These are phyloP conservation scores for Rhabdomys dilectus DNA, from an alignment of 2,113 vertebrate species.

Conservation along the genomic window DNA sequence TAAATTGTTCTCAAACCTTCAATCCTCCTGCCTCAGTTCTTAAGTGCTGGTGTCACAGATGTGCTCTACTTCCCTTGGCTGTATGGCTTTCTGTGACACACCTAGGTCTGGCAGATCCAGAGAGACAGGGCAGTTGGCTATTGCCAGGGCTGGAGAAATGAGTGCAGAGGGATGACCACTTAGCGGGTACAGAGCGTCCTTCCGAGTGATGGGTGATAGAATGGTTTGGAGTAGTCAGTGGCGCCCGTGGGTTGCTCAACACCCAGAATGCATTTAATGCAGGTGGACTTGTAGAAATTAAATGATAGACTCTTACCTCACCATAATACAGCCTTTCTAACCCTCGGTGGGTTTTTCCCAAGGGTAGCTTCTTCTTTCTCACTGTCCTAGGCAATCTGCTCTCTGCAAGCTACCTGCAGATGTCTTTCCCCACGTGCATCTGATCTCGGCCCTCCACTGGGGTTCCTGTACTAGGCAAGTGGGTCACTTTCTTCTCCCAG, in stretches of 20 bases:
- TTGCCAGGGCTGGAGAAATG: background rate
- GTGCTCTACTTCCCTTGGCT: background rate
- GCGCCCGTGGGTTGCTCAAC: background rate
- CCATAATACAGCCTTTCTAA: background rate
- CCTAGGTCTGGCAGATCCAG: too few species aligned
- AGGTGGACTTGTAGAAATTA: background rate
- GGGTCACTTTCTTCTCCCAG: background rate
- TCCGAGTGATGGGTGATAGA: too few species aligned
- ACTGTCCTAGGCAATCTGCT: background rate
- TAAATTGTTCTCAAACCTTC: background rate
- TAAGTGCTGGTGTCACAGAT: background rate
- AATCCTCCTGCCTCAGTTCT: background rate
- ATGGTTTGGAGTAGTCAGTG: background rate
- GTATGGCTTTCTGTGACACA: accelerated
- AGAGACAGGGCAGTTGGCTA: background rate
- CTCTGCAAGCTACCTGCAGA: background rate
- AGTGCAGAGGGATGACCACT: background rate
- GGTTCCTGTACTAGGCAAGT: background rate
- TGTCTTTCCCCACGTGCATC: accelerated
- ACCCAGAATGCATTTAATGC: background rate
- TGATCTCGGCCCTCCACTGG: background rate
- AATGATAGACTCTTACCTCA: background rate
- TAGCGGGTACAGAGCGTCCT: accelerated
- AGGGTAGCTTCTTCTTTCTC: background rate
- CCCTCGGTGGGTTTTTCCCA: background rate